These are phyloP conservation scores for Microplitis deprimator DNA, from an alignment of 2,888 invertebrate species.

Conservation along the genomic window DNA sequence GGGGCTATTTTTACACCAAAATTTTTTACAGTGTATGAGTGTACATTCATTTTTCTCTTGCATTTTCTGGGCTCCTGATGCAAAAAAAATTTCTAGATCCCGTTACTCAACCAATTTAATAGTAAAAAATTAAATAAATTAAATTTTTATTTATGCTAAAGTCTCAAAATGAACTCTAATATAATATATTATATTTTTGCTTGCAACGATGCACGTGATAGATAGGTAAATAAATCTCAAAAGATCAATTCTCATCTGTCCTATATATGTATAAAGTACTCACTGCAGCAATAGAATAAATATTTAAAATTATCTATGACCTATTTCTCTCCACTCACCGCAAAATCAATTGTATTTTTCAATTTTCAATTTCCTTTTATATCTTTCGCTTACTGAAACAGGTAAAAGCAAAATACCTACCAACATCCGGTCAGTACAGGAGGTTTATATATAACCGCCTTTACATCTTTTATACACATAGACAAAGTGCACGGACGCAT, in stretches of 20 bases:
- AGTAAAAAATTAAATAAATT: not conserved
- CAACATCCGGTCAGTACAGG: not conserved
- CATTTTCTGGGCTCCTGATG: conserved; percentile 25
- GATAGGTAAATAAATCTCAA: not conserved
- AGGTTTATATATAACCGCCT: conserved; percentile 1
- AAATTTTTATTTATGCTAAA: not conserved
- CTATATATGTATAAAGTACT: not conserved
- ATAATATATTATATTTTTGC: too few relatives aligned
- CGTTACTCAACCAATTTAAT: not conserved
- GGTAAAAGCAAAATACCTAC: conserved; percentile 46
- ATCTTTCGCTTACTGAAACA: conserved; percentile 42
- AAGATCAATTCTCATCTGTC: not conserved
- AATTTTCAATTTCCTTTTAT: conserved; percentile 53
- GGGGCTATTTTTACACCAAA: too few relatives aligned
- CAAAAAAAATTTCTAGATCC: not conserved
- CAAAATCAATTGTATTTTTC: conserved; percentile 48
- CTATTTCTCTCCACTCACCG: conserved; percentile 44
- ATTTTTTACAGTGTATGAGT: not conserved
- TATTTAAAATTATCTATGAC: conserved; percentile 42
- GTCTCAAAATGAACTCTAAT: not conserved
- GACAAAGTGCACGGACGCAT: conserved; percentile 27
- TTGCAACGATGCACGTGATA: too few relatives aligned
- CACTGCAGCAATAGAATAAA: conserved; percentile 22
- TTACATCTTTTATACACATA: conserved; percentile 20
- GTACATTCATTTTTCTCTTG: conserved; percentile 26